Evolutionary conservation across 2,888 invertebrate species (phyloP).

Genomic region (Automeris io): DNA sequence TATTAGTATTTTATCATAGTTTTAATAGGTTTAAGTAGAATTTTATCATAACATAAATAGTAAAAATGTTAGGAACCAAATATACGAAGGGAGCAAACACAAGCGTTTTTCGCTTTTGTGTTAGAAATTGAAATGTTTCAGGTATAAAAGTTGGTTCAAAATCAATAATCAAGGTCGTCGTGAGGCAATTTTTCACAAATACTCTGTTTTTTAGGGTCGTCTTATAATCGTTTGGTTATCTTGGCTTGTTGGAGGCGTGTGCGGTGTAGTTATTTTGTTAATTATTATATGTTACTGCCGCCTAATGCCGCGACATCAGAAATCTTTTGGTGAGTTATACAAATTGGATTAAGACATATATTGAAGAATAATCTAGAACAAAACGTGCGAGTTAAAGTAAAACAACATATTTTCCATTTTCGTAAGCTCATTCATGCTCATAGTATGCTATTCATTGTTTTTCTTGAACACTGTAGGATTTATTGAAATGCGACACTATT

Average conservation of each 20-base stretch:
- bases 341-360: too few relatives aligned
- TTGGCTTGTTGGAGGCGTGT: constrained; percentile 78
- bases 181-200: too few relatives aligned
- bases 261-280: constrained; percentile 80
- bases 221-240: constrained; percentile 74
- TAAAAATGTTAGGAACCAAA: constrained; percentile 54
- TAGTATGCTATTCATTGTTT: too few relatives aligned
- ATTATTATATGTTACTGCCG: constrained; percentile 82
- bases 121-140: constrained; percentile 71
- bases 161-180: constrained; percentile 15
- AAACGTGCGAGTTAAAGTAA: too few relatives aligned
- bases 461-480: too few relatives aligned
- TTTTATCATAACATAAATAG: constrained; percentile 29
- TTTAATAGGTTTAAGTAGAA: constrained; percentile 37
- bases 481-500: too few relatives aligned
- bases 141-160: constrained; percentile 24
- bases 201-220: constrained; percentile 57
- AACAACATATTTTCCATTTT: too few relatives aligned
- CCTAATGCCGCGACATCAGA: constrained; percentile 82
- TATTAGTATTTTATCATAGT: constrained; percentile 23
- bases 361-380: too few relatives aligned
- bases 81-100: constrained; percentile 43
- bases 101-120: constrained; percentile 50
- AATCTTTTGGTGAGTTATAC: constrained; percentile 77
- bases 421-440: too few relatives aligned